phyloP scores from a whole-genome alignment of 1,140 invertebrate species.

The Streblospio benedicti region DNA sequence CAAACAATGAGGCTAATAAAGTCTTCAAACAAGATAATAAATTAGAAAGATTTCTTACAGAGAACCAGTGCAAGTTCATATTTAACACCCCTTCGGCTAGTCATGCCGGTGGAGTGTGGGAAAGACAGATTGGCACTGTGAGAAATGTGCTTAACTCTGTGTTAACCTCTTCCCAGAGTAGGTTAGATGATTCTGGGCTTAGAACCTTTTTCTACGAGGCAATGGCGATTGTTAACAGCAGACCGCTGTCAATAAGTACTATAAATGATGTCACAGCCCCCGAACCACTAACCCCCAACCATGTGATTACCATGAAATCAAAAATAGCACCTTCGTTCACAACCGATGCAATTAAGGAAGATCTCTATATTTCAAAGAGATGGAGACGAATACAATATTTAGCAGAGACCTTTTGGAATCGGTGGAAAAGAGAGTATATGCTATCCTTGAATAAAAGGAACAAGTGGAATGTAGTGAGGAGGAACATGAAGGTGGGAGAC shows the following conservation, averaged over 20 bases:
- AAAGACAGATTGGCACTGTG: constrained; percentile 25
- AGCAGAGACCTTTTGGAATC: constrained; percentile 23
- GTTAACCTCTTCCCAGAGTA: neutral
- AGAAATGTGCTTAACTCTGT: constrained; percentile 24
- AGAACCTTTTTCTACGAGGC: constrained; percentile 25
- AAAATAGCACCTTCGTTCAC: neutral
- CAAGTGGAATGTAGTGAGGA: constrained; percentile 16
- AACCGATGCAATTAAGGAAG: constrained; percentile 6
- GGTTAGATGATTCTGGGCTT: neutral
- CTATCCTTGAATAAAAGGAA: constrained; percentile 14
- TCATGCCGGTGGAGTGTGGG: constrained; percentile 21
- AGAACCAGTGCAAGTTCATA: constrained; percentile 8
- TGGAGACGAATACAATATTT: constrained; percentile 24
- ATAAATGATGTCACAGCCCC: constrained; percentile 18
- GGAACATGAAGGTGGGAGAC: constrained; percentile 9
- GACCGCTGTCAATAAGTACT: constrained; percentile 13
- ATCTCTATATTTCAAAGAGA: constrained; percentile 8
- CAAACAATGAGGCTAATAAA: constrained; percentile 1
- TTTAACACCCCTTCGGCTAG: constrained; percentile 12
- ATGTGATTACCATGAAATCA: constrained; percentile 12
- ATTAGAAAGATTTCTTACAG: neutral
- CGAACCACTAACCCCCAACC: constrained; percentile 18
- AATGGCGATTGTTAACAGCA: constrained; percentile 20
- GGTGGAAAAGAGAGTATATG: constrained; percentile 21
- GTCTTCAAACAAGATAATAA: neutral